Evolutionary conservation across 2,888 invertebrate genomes (phyloP).

Genomic region (Leucozona laternaria): DNA sequence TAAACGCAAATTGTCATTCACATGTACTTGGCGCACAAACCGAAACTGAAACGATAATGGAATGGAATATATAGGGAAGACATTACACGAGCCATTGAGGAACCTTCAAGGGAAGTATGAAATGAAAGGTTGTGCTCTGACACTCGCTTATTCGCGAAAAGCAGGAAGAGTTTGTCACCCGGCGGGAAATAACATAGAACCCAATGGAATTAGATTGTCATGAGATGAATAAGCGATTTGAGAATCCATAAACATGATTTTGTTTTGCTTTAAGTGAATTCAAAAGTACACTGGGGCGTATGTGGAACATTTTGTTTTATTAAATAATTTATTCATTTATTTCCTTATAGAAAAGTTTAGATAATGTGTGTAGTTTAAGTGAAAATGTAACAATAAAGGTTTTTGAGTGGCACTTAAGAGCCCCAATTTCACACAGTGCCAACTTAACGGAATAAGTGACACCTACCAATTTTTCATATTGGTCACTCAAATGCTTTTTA

Average conservation of each 20-base stretch:
- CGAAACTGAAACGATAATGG: slow-evolving; percentile 8
- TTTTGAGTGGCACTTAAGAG: too few relatives aligned
- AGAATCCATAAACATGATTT: background rate
- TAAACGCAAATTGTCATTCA: slow-evolving; percentile 33
- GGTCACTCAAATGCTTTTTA: too few relatives aligned
- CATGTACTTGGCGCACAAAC: slow-evolving; percentile 14
- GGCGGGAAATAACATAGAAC: background rate
- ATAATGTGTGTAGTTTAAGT: too few relatives aligned
- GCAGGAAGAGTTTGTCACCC: slow-evolving; percentile 8
- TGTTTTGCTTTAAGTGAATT: background rate
- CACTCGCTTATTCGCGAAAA: background rate
- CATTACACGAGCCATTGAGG: slow-evolving; percentile 40
- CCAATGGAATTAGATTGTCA: background rate
- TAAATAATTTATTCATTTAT: too few relatives aligned
- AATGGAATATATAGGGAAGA: slow-evolving; percentile 2
- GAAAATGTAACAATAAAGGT: too few relatives aligned
- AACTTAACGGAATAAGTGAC: too few relatives aligned
- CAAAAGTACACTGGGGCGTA: slow-evolving; percentile 5
- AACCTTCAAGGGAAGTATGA: slow-evolving; percentile 33
- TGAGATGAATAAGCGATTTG: slow-evolving; percentile 19
- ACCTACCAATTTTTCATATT: too few relatives aligned
- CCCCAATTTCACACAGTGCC: too few relatives aligned
- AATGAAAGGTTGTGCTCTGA: slow-evolving; percentile 23
- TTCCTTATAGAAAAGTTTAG: too few relatives aligned
- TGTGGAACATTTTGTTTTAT: slow-evolving; percentile 1